phyloP scores from a whole-genome alignment of 1,140 invertebrate genomes.

The Zophobas morio region DNA sequence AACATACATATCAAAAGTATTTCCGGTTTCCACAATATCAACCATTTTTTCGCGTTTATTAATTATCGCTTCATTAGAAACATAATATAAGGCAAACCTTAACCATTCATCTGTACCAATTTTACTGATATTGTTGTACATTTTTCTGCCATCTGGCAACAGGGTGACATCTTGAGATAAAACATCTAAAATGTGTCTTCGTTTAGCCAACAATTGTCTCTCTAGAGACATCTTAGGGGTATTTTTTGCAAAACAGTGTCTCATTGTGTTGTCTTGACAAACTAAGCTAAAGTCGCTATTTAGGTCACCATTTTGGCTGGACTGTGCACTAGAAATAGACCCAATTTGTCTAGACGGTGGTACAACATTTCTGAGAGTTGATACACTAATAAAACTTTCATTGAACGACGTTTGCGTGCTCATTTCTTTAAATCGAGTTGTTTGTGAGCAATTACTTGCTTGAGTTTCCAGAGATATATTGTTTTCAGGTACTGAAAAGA shows the following conservation, averaged over 20 bases:
- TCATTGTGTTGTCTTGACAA: not conserved
- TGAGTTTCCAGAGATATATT: not conserved
- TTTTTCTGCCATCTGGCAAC: not conserved
- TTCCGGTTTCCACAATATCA: not conserved
- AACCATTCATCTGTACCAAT: constrained; percentile 8
- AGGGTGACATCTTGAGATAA: not conserved
- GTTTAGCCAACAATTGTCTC: not conserved
- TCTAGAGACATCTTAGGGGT: not conserved
- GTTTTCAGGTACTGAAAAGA: no score
- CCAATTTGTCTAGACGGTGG: not conserved
- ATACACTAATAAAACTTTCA: not conserved
- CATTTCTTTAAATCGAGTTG: not conserved
- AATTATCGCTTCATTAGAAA: not conserved
- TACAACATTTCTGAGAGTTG: not conserved
- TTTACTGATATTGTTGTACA: constrained; percentile 1
- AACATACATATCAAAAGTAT: no score
- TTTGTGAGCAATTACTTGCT: not conserved
- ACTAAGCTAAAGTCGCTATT: not conserved
- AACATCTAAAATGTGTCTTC: constrained; percentile 1
- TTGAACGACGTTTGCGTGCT: constrained; percentile 18
- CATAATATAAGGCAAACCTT: not conserved
- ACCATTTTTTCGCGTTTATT: not conserved
- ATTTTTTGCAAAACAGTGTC: not conserved
- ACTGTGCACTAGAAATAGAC: not conserved
- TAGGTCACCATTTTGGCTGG: not conserved